phyloP scores from a whole-genome alignment of 2,797 vertebrate genomes.

The Propithecus perrieri region DNA sequence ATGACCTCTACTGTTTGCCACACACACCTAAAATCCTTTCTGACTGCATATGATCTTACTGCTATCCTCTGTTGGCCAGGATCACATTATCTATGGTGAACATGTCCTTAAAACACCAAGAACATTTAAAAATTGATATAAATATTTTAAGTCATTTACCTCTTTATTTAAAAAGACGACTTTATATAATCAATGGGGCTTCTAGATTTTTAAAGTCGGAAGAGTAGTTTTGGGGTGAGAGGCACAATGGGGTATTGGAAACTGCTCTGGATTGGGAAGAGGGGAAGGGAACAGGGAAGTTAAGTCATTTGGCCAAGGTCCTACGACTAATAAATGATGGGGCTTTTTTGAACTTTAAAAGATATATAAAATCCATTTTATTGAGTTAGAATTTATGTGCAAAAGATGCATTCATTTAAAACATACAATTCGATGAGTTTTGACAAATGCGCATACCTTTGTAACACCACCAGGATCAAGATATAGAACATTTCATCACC shows the following conservation, averaged over 20 bases:
- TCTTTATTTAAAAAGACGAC: background rate
- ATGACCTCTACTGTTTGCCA: background rate
- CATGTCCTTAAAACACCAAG: background rate
- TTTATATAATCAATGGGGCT: background rate
- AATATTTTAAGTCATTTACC: background rate
- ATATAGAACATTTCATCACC: background rate
- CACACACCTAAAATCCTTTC: background rate
- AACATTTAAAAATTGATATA: background rate
- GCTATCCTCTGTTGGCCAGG: background rate
- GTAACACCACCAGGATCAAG: background rate
- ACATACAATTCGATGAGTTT: background rate
- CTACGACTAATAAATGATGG: background rate
- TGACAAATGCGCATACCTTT: background rate
- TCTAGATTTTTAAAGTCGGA: background rate
- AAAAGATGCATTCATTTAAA: background rate
- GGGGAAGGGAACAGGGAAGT: background rate
- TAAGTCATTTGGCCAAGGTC: background rate
- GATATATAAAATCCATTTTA: background rate
- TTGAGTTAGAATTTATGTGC: background rate
- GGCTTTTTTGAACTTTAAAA: background rate
- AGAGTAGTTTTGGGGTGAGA: background rate
- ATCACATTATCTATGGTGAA: background rate
- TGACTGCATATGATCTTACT: fast-evolving
- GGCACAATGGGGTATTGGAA: background rate
- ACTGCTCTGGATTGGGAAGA: background rate